These are phyloP conservation scores for Charadrius vociferus DNA, from an alignment of 2,113 vertebrate genomes.

Conservation along the genomic window DNA sequence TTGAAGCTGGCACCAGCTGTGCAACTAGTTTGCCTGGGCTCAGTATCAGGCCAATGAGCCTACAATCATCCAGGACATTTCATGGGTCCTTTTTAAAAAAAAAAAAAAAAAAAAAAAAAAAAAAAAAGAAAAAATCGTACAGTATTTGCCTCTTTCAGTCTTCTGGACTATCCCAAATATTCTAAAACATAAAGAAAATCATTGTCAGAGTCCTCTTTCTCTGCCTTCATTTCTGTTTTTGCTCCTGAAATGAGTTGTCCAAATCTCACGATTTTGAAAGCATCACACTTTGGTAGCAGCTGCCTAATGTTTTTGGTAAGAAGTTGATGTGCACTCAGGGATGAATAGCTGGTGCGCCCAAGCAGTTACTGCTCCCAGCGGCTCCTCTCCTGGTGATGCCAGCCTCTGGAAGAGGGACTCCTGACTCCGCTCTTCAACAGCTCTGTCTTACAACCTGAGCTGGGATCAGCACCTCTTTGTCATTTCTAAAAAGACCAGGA, in stretches of 20 bases:
- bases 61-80: not conserved
- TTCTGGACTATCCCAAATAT: not conserved
- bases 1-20: not conserved
- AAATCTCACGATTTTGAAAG: not conserved
- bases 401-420: not conserved
- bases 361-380: accelerated
- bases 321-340: not conserved
- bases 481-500: not conserved
- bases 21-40: not conserved
- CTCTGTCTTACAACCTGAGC: not conserved
- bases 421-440: not conserved
- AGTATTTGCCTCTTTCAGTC: not conserved
- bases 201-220: not conserved
- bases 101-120: not conserved
- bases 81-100: not conserved
- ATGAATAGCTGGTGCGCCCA: not conserved
- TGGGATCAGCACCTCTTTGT: not conserved
- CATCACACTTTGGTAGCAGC: not conserved
- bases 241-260: not conserved
- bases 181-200: not conserved
- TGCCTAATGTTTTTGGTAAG: not conserved
- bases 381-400: not conserved
- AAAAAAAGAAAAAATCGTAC: not conserved
- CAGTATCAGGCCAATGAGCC: not conserved
- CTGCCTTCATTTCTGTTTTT: not conserved